phyloP scores from a whole-genome alignment of 1,140 invertebrate species.

The Eubasilissa regina region DNA sequence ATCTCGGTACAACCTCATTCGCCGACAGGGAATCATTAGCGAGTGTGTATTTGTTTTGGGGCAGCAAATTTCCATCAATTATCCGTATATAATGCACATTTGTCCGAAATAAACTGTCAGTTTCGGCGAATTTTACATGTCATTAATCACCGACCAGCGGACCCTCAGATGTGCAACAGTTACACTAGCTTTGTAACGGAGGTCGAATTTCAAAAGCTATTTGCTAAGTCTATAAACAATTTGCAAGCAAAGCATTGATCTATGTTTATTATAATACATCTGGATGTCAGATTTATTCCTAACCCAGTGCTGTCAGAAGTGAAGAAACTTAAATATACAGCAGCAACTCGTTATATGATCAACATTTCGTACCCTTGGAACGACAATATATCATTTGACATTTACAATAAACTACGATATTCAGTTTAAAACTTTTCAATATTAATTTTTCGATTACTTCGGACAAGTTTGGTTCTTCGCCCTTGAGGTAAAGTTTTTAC shows the following conservation, averaged over 20 bases:
- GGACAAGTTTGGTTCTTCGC: no score
- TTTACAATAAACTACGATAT: no score
- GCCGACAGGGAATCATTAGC: constrained; percentile 53
- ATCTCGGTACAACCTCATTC: background rate
- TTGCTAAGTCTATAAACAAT: constrained; percentile 16
- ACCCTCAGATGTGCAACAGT: background rate
- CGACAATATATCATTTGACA: no score
- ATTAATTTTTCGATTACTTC: no score
- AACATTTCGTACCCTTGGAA: no score
- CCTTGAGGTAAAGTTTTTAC: no score
- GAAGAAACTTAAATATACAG: no score
- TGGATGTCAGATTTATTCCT: no score
- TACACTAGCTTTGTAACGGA: constrained; percentile 33
- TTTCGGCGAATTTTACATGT: constrained; percentile 49
- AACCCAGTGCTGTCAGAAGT: no score
- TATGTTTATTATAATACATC: no score
- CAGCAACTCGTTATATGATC: no score
- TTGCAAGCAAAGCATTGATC: constrained; percentile 27
- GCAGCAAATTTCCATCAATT: constrained; percentile 45
- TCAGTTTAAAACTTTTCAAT: no score
- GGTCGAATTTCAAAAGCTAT: constrained; percentile 29
- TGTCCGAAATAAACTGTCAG: constrained; percentile 37
- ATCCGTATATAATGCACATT: constrained; percentile 46
- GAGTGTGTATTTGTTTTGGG: constrained; percentile 51
- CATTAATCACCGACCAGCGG: constrained; percentile 43